A percentile compares a stretch with the other conserved stretches of the same genome.
Evolutionary conservation across 1,140 invertebrate genomes (phyloP).

Genomic region (Drosophila subpulchrella): DNA sequence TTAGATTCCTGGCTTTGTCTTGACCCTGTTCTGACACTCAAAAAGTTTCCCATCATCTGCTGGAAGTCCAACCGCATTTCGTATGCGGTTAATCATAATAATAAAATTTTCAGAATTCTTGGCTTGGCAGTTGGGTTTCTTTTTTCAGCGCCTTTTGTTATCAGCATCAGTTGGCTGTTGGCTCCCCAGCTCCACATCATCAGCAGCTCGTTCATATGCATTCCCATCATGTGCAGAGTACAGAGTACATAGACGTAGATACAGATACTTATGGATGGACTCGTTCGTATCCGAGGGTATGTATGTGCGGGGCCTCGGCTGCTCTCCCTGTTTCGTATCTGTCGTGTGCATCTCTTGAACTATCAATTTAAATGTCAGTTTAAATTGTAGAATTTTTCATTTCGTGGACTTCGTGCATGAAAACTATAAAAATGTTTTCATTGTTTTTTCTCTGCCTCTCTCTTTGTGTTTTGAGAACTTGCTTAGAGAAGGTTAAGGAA

Average conservation of each 20-base stretch:
- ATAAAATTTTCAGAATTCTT: slow-evolving; percentile 33
- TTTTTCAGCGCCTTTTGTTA: slow-evolving; percentile 33
- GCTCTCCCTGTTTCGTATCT: slow-evolving; percentile 62
- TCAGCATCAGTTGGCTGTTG: slow-evolving; percentile 26
- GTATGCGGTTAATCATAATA: slow-evolving; percentile 42
- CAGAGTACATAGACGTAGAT: slow-evolving; percentile 12
- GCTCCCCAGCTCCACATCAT: slow-evolving; percentile 9
- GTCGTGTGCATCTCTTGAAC: slow-evolving; percentile 84
- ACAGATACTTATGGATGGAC: slow-evolving; percentile 17
- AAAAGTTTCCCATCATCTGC: slow-evolving; percentile 23
- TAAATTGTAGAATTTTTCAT: slow-evolving; percentile 84
- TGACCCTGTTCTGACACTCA: slow-evolving; percentile 7
- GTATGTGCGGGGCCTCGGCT: slow-evolving; percentile 23
- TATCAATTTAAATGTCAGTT: slow-evolving; percentile 84
- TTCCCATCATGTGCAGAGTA: slow-evolving; percentile 14
- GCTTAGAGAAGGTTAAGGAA: slow-evolving; percentile 63
- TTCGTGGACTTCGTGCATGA: slow-evolving; percentile 82
- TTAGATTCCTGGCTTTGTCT: neutral
- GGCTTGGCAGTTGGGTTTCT: slow-evolving; percentile 26
- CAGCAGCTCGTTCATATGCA: slow-evolving; percentile 27
- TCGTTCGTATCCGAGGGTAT: slow-evolving; percentile 1
- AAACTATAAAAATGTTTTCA: slow-evolving; percentile 82
- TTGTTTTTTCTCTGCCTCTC: slow-evolving; percentile 63
- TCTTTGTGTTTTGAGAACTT: slow-evolving; percentile 52
- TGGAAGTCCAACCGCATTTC: slow-evolving; percentile 6